Evolutionary conservation across 2,888 invertebrate species (phyloP), one percentile per base, ranked within the genome.

Genomic region (Machimus rusticus): DNA sequence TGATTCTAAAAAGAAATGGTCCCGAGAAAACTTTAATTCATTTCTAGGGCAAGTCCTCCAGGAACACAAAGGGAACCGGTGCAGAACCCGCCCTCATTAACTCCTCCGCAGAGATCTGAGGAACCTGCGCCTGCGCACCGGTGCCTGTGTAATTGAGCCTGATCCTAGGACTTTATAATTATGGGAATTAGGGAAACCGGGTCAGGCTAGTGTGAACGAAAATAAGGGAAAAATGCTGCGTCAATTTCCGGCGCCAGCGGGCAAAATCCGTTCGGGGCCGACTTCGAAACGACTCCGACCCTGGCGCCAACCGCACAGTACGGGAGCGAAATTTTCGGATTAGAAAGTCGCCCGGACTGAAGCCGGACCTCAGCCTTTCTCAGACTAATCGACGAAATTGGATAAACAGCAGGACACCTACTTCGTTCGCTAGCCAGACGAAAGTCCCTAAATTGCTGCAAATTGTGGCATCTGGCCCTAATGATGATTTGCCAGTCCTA

Each of bases 241-340:
- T 88, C 88, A 88, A 88, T 88, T 88, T 88, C 88, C 87, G 88
- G 88, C 88, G 88, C 88, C 88, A 88, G 74, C 51, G 55, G 16
- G 37, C 43, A 16, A 81, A 46, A 81, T 81, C 55, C 16, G 6
- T 31, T 46, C 55, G 5, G 81, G 16, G 12, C 51, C n/a, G 16
- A 55, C 55, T 55, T 55, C 23, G 28, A 84, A 84, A 84, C 66
- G 74, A 37, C 39, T 19, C 23, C 8, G 19, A 66, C 5, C 23
- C 34, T 74, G 84, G 84, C 84, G 84, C 84, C 84, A 84, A 39
- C 14, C 51, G 57, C 66, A 39, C 37, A 37, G 84, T 74, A 57
- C 84, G 39, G 34, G 66, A 31, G 39, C 84, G 23, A 84, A 81
- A 84, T 84, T 66, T 66, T 84, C 84, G 84, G 66, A 84, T 84